Percentiles rank a stretch among this genome's conserved stretches.
phyloP scores from a whole-genome alignment of 2,113 vertebrate genomes.

The Aphelocoma coerulescens region DNA sequence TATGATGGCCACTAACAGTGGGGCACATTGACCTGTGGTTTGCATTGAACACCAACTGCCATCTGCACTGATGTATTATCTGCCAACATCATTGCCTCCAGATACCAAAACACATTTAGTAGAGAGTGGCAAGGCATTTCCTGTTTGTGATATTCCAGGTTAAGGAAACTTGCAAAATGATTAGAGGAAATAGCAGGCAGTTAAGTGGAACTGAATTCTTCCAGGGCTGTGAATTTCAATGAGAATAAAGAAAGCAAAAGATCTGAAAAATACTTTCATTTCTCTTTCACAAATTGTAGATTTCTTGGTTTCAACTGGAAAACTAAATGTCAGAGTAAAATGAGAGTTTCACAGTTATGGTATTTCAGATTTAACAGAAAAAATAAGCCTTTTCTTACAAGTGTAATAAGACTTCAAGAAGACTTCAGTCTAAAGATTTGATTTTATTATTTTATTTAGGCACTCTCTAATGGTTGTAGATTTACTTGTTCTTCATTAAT shows the following conservation, averaged over 20 bases:
- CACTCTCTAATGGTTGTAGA: background rate
- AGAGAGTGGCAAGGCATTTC: slow-evolving; percentile 47
- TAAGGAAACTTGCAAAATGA: slow-evolving; percentile 28
- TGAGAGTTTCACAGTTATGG: background rate
- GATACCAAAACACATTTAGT: background rate
- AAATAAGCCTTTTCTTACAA: background rate
- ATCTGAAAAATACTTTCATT: background rate
- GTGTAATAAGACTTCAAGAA: background rate
- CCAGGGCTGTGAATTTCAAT: background rate
- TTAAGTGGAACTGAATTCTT: background rate
- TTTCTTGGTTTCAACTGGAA: background rate
- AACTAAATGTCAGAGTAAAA: background rate
- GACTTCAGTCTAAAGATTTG: background rate
- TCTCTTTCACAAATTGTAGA: background rate
- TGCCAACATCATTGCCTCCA: slow-evolving; percentile 33
- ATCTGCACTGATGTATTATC: slow-evolving; percentile 55
- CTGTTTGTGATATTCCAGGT: slow-evolving; percentile 34
- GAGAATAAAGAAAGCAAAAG: background rate
- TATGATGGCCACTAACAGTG: slow-evolving; percentile 48
- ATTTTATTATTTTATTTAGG: background rate
- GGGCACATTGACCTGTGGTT: slow-evolving; percentile 45
- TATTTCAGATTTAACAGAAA: background rate
- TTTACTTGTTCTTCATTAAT: background rate
- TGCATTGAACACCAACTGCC: slow-evolving; percentile 49
- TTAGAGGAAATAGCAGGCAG: background rate